These are phyloP conservation scores for Slavum lentiscoides DNA, from an alignment of 2,888 invertebrate genomes.

Conservation along the genomic window DNA sequence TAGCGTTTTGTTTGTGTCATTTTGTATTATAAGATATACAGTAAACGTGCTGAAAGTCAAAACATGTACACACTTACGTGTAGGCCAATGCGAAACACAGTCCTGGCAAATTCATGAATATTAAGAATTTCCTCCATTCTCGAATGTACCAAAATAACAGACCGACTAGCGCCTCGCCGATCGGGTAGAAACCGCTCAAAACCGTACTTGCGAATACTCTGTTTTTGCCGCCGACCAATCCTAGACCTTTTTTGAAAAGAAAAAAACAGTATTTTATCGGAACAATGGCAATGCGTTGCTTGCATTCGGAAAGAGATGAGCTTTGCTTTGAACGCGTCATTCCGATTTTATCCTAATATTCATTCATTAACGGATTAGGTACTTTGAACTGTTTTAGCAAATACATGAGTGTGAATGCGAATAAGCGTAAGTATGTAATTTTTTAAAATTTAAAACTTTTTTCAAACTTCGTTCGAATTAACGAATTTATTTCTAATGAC, in stretches of 20 bases:
- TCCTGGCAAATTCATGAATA: conserved; percentile 49
- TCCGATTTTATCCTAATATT: too few relatives aligned
- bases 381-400: too few relatives aligned
- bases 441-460: too few relatives aligned
- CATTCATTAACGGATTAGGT: too few relatives aligned
- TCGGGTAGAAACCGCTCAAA: conserved; percentile 49
- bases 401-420: too few relatives aligned
- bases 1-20: neutral
- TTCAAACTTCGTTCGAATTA: too few relatives aligned
- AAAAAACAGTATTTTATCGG: neutral
- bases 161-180: conserved; percentile 49
- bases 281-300: neutral
- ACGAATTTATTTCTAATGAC: too few relatives aligned
- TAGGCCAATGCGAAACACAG: conserved; percentile 42
- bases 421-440: too few relatives aligned
- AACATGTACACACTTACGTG: conserved; percentile 13
- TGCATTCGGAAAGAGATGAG: too few relatives aligned
- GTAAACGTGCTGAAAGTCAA: neutral
- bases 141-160: conserved; percentile 46
- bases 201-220: conserved; percentile 46
- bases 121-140: conserved; percentile 53
- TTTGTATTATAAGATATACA: neutral
- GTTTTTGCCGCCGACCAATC: conserved; percentile 45
- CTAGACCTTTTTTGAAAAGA: conserved; percentile 32
- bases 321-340: too few relatives aligned